Evolutionary conservation across 2,888 invertebrate species (phyloP), one percentile per base, ranked within the genome.

Genomic region (Ophion obscuratus): DNA sequence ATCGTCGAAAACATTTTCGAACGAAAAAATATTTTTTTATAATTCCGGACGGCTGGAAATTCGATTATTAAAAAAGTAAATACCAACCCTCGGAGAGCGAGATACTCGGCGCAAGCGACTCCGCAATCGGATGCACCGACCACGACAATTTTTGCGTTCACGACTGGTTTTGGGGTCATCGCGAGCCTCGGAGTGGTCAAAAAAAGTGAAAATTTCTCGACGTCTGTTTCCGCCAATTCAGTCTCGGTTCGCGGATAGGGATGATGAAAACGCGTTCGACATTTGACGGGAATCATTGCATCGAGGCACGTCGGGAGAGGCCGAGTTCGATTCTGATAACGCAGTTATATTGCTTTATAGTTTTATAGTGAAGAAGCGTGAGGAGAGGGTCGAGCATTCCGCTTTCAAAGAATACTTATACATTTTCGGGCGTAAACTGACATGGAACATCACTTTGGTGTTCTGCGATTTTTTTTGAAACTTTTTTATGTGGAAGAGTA

Each of bases 51-150:
- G 4, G 14, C 17, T 17, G 14, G 17, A 17, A 17, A 17, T 53
- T 5, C 14, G 17, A 53, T 53, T 53, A 17, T 53, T 53, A 4
- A 53, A 17, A 53, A 53, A 68, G 75, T 24, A 71, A 83, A 84
- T 81, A 78, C 91, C 88, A 92, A 95, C 95, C 95, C 95, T 20
- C 80, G 84, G 89, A 95, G 95, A 24, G 96, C 92, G 20, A 97
- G 92, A 20, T 95, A 93, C 90, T 96, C 96, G 36, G 96, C 89
- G 89, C 97, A 96, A 0, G 96, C 94, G 0, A 96, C 92, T 0
- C 96, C 96, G 0, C 96, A 96, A 27, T 96, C 95, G 81, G 97
- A 96, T 0, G 96, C 96, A 0, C 97, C 96, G 0, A 97, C 95
- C 0, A 97, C 95, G 0, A 97, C 96, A 62, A 97, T 96, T 89